Evolutionary conservation across 2,888 invertebrate species (phyloP).

Genomic region (Asteroscopus sphinx): DNA sequence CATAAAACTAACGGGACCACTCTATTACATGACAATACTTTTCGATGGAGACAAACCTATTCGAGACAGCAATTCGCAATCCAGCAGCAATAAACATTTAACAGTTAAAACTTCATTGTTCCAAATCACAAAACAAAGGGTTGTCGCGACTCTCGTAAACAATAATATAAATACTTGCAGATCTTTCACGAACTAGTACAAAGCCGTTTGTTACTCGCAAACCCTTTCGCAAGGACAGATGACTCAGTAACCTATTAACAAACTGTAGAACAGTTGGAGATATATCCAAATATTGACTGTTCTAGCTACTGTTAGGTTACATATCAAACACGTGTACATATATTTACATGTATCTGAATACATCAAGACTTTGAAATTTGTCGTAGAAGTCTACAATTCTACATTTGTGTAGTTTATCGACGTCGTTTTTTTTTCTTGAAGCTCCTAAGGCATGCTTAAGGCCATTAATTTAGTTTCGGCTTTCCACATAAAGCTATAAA

Average conservation of each 20-base stretch:
- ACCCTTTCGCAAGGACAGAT: slow-evolving; percentile 75
- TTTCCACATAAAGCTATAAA: slow-evolving; percentile 68
- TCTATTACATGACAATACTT: slow-evolving; percentile 46
- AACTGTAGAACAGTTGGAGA: slow-evolving; percentile 55
- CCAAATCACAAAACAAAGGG: slow-evolving; percentile 73
- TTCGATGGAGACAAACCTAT: slow-evolving; percentile 48
- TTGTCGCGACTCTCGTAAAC: slow-evolving; percentile 70
- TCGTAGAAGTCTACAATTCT: slow-evolving; percentile 24
- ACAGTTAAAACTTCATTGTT: slow-evolving; percentile 68
- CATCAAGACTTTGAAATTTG: slow-evolving; percentile 31
- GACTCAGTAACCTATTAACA: slow-evolving; percentile 74
- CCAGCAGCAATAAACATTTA: slow-evolving; percentile 71
- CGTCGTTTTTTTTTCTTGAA: slow-evolving; percentile 29
- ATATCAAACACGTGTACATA: slow-evolving; percentile 47
- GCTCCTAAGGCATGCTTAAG: slow-evolving; percentile 17
- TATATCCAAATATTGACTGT: slow-evolving; percentile 65
- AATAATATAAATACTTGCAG: slow-evolving; percentile 72
- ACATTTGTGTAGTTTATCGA: slow-evolving; percentile 11
- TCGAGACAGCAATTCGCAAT: slow-evolving; percentile 66
- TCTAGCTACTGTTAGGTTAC: slow-evolving; percentile 48
- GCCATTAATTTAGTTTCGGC: slow-evolving; percentile 41
- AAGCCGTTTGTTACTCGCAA: slow-evolving; percentile 67
- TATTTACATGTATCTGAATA: slow-evolving; percentile 37
- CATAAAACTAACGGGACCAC: slow-evolving; percentile 55
- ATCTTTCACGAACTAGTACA: slow-evolving; percentile 65